phyloP scores from a whole-genome alignment of 2,113 vertebrate species.

The Trichechus manatus region DNA sequence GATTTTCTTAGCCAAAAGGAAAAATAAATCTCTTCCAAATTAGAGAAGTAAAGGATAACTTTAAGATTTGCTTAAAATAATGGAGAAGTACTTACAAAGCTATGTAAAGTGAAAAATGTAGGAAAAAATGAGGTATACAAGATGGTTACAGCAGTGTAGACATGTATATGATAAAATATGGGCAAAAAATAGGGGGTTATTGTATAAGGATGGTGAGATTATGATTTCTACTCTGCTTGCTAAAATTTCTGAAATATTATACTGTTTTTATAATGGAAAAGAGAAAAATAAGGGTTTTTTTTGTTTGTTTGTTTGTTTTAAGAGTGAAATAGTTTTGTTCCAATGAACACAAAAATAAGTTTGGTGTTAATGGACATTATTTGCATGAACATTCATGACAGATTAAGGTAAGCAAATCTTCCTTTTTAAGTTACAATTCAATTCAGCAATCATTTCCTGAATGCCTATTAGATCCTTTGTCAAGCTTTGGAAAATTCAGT shows the following conservation, averaged over 20 bases:
- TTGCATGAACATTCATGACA: neutral
- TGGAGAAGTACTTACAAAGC: neutral
- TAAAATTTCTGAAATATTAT: neutral
- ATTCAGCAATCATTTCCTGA: neutral
- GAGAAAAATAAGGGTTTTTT: neutral
- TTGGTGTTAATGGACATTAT: neutral
- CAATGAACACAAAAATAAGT: constrained; percentile 8
- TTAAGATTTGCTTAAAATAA: neutral
- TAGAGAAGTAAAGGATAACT: neutral
- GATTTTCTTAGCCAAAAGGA: constrained; percentile 14
- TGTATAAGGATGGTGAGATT: neutral
- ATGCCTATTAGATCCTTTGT: neutral
- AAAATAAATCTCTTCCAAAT: neutral
- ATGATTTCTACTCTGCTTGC: neutral
- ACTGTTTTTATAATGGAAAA: neutral
- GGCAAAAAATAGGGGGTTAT: neutral
- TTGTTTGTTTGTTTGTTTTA: neutral
- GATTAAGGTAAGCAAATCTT: neutral
- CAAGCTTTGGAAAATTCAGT: constrained; percentile 27
- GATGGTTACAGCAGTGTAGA: neutral
- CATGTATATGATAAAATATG: neutral
- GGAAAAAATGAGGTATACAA: neutral
- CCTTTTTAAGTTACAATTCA: neutral
- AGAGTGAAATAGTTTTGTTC: constrained; percentile 17
- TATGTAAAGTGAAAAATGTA: neutral